Evolutionary conservation across 2,113 vertebrate genomes (phyloP).

Genomic region (Perca schrenkii): DNA sequence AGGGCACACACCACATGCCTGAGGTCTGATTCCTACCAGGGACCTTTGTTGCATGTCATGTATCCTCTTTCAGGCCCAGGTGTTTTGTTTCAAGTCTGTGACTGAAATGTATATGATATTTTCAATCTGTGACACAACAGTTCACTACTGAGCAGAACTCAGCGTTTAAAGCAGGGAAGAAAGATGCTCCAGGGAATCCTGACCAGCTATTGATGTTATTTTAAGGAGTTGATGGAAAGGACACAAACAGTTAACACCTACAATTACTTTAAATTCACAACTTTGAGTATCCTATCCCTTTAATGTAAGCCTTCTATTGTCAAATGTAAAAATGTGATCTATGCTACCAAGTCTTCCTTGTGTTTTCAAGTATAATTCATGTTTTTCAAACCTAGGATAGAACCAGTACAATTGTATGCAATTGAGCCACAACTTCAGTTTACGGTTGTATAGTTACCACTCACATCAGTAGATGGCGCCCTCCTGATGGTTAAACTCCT

Average conservation of each 20-base stretch:
- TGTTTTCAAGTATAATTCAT: not conserved
- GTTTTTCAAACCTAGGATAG: not conserved
- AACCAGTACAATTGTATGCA: not conserved
- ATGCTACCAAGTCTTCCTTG: not conserved
- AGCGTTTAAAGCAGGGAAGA: not conserved
- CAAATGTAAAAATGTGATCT: not conserved
- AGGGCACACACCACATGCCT: not conserved
- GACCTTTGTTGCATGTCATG: not conserved
- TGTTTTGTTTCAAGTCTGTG: not conserved
- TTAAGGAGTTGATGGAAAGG: not conserved
- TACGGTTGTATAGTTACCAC: slow-evolving; percentile 9
- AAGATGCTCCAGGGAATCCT: too few species aligned
- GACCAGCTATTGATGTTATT: not conserved
- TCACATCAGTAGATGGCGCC: slow-evolving; percentile 80
- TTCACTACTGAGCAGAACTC: not conserved
- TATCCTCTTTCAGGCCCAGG: not conserved
- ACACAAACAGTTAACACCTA: not conserved
- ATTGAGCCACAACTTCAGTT: not conserved
- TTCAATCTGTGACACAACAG: not conserved
- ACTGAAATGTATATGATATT: not conserved
- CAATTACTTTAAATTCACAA: too few species aligned
- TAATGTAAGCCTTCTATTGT: not conserved
- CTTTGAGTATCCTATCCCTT: not conserved
- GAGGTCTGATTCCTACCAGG: not conserved
- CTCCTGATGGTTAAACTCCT: slow-evolving; percentile 84